Evolutionary conservation across 1,140 invertebrate genomes (phyloP), one percentile per base, ranked within the genome.

Genomic region (Drosophila subpulchrella): DNA sequence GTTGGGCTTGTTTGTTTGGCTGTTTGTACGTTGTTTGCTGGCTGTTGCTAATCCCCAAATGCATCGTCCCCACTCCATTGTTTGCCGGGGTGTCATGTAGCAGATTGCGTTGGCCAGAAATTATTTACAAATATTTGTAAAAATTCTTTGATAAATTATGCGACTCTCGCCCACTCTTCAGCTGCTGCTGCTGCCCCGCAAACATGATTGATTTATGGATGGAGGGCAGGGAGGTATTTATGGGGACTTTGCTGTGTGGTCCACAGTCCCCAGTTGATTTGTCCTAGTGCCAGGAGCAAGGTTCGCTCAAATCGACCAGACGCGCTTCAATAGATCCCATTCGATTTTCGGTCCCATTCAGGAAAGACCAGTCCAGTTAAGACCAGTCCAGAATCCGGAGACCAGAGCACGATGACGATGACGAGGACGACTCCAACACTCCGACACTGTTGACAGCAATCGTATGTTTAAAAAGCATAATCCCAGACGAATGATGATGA

Each of bases 381-480:
- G 38, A 27, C 36, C 60, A n/a, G 38, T 34, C 36, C 60, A n/a
- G 36, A 51, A 17, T 51, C n/a, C 57, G 32, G 54, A 36, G 27
- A 46, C 51, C 51, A 46, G 39, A 39, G 58, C 38, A 70, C 38
- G 57, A 58, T 41, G 57, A 68, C 58, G 54, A 66, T 10, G 73
- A 61, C 27, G 27, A 66, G 10, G 73, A 61, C 73, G 74, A 83
- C 79, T 82, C 78, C 70, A 55, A 78, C 66, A 84, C 84, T 51
- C n/a, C 83, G 84, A 74, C 84, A 78, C 78, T 84, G 84, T 89
- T 89, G 84, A 89, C 84, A 89, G 84, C 85, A 89, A 89, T 89
- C 84, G 85, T 89, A 89, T 89, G 84, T 89, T 89, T 89, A 89
- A 89, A 88, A 88, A 89, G 84, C 84, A 88, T 88, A 88, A 88